phyloP scores from a whole-genome alignment of 2,113 vertebrate species.

The Bucco capensis region DNA sequence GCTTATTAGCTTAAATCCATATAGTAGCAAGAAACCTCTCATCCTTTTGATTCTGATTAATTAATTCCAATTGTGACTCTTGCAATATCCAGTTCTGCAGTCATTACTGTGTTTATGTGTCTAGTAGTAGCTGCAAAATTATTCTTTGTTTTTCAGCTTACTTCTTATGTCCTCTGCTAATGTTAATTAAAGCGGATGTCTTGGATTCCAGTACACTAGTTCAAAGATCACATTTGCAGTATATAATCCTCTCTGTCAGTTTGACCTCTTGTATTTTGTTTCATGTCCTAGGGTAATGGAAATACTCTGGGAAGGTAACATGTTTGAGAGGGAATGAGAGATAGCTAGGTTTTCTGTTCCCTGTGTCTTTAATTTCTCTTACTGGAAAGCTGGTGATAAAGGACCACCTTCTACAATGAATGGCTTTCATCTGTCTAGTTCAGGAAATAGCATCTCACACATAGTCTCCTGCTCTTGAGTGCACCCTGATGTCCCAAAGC shows the following conservation, averaged over 20 bases:
- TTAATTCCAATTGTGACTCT: background rate
- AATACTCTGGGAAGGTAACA: background rate
- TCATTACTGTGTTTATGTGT: background rate
- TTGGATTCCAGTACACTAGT: background rate
- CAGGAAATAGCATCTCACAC: background rate
- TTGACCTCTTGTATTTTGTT: conserved; percentile 30
- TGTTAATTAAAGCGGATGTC: background rate
- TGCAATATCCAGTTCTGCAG: background rate
- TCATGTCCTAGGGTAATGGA: background rate
- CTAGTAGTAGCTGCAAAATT: background rate
- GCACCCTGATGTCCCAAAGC: background rate
- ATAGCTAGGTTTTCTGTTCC: background rate
- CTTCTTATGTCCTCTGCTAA: background rate
- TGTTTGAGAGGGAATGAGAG: background rate
- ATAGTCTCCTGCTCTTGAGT: background rate
- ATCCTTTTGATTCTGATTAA: background rate
- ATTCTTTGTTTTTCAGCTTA: background rate
- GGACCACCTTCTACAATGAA: background rate
- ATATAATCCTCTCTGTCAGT: conserved; percentile 22
- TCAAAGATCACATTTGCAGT: background rate
- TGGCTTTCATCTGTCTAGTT: background rate
- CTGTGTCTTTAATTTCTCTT: background rate
- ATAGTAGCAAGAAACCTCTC: background rate
- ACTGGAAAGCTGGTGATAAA: background rate
- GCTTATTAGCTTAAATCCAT: background rate